Evolutionary conservation across 2,113 vertebrate species (phyloP).

Genomic region (Meriones unguiculatus): DNA sequence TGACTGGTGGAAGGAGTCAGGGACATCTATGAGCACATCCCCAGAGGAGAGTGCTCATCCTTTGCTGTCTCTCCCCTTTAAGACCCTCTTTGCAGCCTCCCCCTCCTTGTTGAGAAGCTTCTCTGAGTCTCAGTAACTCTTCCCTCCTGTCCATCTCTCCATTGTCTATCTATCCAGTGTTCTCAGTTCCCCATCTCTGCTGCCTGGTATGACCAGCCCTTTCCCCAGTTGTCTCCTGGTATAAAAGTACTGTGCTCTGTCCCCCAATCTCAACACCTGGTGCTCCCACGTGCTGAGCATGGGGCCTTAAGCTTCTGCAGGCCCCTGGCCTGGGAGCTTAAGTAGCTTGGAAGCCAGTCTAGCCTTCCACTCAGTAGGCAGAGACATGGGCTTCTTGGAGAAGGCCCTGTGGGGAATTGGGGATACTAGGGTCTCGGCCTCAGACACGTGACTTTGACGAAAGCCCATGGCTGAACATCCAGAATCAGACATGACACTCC

Average conservation of each 20-base stretch:
- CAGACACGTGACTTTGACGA: neutral
- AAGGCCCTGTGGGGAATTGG: too few species aligned
- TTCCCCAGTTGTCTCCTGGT: neutral
- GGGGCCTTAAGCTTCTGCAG: fast-evolving
- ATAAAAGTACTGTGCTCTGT: neutral
- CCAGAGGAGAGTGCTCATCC: too few species aligned
- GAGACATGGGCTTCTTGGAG: neutral
- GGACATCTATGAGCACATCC: neutral
- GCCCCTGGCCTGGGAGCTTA: neutral
- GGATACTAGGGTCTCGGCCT: neutral
- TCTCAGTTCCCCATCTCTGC: neutral
- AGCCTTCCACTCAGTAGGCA: neutral
- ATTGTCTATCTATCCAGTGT: neutral
- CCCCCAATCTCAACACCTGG: neutral
- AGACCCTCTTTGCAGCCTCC: too few species aligned
- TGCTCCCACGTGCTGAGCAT: neutral
- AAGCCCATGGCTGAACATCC: neutral
- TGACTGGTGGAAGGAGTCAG: neutral
- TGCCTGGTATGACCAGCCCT: neutral
- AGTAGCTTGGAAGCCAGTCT: neutral
- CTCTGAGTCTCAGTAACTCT: neutral
- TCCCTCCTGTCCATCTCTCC: neutral
- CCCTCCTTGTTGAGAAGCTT: neutral
- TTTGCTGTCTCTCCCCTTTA: neutral
- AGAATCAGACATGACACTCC: neutral